Evolutionary conservation across 2,888 invertebrate species (phyloP), one percentile per base, ranked within the genome.

Genomic region (Trachelus troglodyta): DNA sequence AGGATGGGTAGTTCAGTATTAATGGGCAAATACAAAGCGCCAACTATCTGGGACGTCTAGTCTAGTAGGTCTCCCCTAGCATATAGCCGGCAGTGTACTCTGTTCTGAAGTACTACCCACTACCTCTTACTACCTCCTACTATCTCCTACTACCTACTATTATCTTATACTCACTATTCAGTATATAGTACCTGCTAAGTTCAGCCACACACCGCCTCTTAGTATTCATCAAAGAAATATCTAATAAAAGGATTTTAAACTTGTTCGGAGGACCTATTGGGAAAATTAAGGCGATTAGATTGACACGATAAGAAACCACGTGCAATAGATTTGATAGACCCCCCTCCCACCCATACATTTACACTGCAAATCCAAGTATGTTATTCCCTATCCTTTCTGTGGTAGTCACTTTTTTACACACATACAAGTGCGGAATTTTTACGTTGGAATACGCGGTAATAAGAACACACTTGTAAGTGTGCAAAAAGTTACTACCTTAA

Each of bases 1-100:
- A 82, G 86, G 85, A 88, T 88, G 86, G 31, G 89, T 89, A 87
- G 89, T 89, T 89, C 87, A 83, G 88, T 89, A 89, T 89, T 89
- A 89, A 89, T 88, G 87, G 89, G 89, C 89, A 88, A 89, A 89
- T 86, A 89, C 88, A 89, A 89, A 87, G 87, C 86, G 85, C 83
- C 85, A 85, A 85, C 87, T 88, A 87, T 87, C 86, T 74, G 74
- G 73, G 35, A 78, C 75, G 34, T 23, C 34, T 75, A 69, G 30
- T 73, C 56, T 56, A 56, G 56, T 23, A 23, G 23, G 23, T 56
- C 56, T 56, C 56, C 23, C 23, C 56, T 56, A 23, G 56, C 56
- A 56, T 9, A 56, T 56, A 56, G 56, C 56, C 23, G 56, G 56
- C 56, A 56, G 56, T 56, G 56, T 56, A 56, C 56, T 56, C 56